These are phyloP conservation scores for Monomorium pharaonis DNA, from an alignment of 1,140 invertebrate genomes.

Conservation along the genomic window DNA sequence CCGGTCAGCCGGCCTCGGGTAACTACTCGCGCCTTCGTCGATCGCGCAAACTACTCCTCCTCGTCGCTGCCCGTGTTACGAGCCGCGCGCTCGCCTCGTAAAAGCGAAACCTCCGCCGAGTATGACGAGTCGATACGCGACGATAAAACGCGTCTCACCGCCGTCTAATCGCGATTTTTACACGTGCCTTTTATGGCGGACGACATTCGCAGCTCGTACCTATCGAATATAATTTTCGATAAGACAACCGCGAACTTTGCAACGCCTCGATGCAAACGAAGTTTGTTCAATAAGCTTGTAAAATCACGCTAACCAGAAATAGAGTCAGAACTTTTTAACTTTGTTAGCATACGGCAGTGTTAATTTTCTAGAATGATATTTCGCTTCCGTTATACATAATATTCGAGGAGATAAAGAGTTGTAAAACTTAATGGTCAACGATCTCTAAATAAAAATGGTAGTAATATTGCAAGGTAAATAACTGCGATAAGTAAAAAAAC, in stretches of 20 bases:
- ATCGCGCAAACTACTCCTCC: background rate
- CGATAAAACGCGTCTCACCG: conserved; percentile 42
- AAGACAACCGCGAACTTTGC: background rate
- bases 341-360: background rate
- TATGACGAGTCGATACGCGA: conserved; percentile 30
- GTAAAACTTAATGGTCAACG: background rate
- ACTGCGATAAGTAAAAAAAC: background rate
- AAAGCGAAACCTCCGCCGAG: conserved; percentile 60
- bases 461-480: background rate
- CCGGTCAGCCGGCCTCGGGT: conserved; percentile 29
- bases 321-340: background rate
- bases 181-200: background rate
- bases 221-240: conserved; percentile 7
- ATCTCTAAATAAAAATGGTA: background rate
- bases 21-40: conserved; percentile 24
- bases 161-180: conserved; percentile 45
- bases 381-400: background rate
- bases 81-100: conserved; percentile 48
- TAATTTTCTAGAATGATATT: background rate
- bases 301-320: background rate
- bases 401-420: background rate
- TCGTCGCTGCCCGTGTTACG: conserved; percentile 45
- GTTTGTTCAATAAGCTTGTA: background rate
- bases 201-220: background rate
- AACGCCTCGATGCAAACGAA: background rate